A percentile compares a stretch with the other conserved stretches of the same genome.
These are phyloP conservation scores for Neolamprologus ventralis DNA, from an alignment of 2,113 vertebrate species.

Conservation along the genomic window DNA sequence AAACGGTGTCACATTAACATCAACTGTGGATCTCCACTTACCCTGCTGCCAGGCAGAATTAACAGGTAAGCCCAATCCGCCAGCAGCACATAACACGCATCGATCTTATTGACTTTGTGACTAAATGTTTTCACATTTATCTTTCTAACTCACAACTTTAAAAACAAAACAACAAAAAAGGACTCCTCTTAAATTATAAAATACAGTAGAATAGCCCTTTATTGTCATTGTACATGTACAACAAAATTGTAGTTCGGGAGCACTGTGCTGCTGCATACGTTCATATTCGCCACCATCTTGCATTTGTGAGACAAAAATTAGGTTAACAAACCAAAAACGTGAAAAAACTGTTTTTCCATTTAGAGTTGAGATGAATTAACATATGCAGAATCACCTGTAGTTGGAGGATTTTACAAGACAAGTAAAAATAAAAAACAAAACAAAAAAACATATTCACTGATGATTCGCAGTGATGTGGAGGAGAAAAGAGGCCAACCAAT, in stretches of 20 bases:
- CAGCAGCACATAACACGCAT: not conserved
- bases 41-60: not conserved
- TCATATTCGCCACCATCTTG: not conserved
- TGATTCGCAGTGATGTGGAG: not conserved
- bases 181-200: not conserved
- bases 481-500: not conserved
- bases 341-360: not conserved
- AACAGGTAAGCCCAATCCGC: not conserved
- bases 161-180: not conserved
- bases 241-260: not conserved
- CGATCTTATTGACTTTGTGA: not conserved
- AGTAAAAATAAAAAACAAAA: not conserved
- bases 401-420: not conserved
- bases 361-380: not conserved
- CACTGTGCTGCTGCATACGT: not conserved
- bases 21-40: not conserved
- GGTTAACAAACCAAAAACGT: not conserved
- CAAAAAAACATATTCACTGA: not conserved
- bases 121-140: not conserved
- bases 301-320: not conserved
- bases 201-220: not conserved
- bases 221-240: not conserved
- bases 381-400: not conserved
- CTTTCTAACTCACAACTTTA: not conserved
- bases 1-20: constrained; percentile 25